Percentiles rank a stretch among this genome's conserved stretches.
These are phyloP conservation scores for Tipula unca DNA, from an alignment of 2,888 invertebrate species.

Conservation along the genomic window DNA sequence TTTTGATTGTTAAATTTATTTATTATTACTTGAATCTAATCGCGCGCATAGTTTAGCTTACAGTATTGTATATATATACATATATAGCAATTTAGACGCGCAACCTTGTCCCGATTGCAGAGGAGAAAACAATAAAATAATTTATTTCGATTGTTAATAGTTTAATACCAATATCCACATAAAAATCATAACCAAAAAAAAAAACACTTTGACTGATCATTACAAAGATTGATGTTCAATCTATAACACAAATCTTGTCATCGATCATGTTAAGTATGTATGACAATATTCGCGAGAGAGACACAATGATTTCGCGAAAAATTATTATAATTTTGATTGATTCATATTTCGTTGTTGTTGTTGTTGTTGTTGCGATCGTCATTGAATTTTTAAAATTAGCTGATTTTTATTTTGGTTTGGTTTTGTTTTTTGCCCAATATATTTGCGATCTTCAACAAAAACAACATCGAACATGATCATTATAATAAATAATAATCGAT, in stretches of 20 bases:
- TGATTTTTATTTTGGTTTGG: neutral
- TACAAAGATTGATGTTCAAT: neutral
- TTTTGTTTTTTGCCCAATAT: neutral
- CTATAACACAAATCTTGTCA: neutral
- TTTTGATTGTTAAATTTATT: neutral
- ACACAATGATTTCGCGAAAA: neutral
- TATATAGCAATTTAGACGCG: neutral
- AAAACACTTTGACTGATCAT: neutral
- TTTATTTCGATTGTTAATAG: neutral
- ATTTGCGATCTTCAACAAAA: neutral
- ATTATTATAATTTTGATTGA: neutral
- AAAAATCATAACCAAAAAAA: neutral
- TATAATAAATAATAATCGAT: neutral
- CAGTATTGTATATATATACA: too few species aligned
- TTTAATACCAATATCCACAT: neutral
- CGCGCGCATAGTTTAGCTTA: too few species aligned
- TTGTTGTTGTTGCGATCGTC: neutral
- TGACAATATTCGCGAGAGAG: neutral
- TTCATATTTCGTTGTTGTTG: neutral
- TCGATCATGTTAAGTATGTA: neutral
- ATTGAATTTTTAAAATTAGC: neutral
- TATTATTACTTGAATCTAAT: neutral
- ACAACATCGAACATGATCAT: too few species aligned
- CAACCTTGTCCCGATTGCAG: neutral
- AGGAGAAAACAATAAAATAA: constrained; percentile 8